Base-by-base conservation (phyloP, 2,797 vertebrate species). In the Danio aesculapii region DNA sequence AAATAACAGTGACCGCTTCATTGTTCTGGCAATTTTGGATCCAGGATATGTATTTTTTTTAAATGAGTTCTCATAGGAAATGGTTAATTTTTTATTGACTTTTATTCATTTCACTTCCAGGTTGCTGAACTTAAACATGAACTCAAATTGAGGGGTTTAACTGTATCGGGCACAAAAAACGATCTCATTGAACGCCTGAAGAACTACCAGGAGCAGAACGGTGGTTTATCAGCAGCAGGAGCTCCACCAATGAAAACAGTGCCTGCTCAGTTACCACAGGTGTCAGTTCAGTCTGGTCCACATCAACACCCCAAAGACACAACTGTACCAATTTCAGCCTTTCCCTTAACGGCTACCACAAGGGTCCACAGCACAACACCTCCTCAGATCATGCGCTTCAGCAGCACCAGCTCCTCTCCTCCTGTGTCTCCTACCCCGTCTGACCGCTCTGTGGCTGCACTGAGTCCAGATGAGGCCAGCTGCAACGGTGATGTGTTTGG, bases 121-220 rank as follows among this genome's bases (percentile, higher is more conserved):
- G 97, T 98, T 58, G 97, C 97, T 1, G 97, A 98, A 89, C 92
- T 99, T 87, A 99, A 99, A 91, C 97, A 97, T 82, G 97, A 98
- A 88, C 92, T 99, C 82, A 99, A 99, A 90, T 73, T 98, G 86
- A 95, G 97, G 9, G 93, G 96, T 17, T 87, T 98, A 89, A 97
- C 97, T 0, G 97, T 99, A 41, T 99, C 97, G 0, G 97, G 97
- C 87, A 98, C 97, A 43, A 99, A 99, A 89, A 98, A 94, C 0
- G 97, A 98, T 85, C 95, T 99, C 7, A 95, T 99, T 0, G 97
- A 99, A 88, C 92, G 97, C 87, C 95, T 99, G 46, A 95, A 95
- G 52, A 93, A 96, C 88, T 98, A 95, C 86, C 94, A 94, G 76
- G 93, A 94, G 57, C 93, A 92, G 61, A 92, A 91, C 2, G 69